These are phyloP conservation scores for Cheilosia vulpina DNA, from an alignment of 2,888 invertebrate species.

Conservation along the genomic window DNA sequence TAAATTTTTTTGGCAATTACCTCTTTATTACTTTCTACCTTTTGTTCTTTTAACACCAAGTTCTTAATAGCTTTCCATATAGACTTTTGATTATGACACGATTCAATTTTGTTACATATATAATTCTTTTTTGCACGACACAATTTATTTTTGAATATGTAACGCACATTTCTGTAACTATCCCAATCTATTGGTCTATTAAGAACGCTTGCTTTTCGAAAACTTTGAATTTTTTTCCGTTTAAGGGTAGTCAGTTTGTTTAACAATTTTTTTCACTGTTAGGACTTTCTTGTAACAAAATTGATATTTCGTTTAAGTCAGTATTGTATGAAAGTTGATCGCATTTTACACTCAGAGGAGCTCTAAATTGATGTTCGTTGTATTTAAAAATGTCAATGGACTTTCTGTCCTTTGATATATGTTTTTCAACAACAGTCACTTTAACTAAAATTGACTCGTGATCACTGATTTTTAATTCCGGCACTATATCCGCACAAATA, in stretches of 20 bases:
- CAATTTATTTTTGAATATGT: not conserved
- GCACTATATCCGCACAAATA: slow-evolving; percentile 3
- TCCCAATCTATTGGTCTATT: not conserved
- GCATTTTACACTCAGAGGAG: too few relatives aligned
- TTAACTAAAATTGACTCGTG: too few relatives aligned
- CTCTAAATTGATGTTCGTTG: too few relatives aligned
- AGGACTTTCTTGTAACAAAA: not conserved
- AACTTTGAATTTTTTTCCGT: slow-evolving; percentile 31
- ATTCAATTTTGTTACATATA: too few relatives aligned
- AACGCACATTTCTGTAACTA: not conserved
- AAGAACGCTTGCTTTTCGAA: slow-evolving; percentile 19
- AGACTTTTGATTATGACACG: not conserved
- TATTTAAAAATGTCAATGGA: too few relatives aligned
- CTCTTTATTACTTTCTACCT: not conserved
- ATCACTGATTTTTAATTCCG: too few relatives aligned
- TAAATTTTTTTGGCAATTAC: too few relatives aligned
- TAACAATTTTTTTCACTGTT: not conserved
- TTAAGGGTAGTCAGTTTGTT: slow-evolving; percentile 1
- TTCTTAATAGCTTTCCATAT: not conserved
- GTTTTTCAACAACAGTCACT: too few relatives aligned
- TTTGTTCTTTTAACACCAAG: not conserved
- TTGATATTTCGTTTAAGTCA: not conserved
- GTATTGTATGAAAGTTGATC: too few relatives aligned
- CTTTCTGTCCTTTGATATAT: too few relatives aligned
- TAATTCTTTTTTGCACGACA: not conserved